phyloP scores from a whole-genome alignment of 2,113 vertebrate genomes.

The Dipodomys spectabilis region DNA sequence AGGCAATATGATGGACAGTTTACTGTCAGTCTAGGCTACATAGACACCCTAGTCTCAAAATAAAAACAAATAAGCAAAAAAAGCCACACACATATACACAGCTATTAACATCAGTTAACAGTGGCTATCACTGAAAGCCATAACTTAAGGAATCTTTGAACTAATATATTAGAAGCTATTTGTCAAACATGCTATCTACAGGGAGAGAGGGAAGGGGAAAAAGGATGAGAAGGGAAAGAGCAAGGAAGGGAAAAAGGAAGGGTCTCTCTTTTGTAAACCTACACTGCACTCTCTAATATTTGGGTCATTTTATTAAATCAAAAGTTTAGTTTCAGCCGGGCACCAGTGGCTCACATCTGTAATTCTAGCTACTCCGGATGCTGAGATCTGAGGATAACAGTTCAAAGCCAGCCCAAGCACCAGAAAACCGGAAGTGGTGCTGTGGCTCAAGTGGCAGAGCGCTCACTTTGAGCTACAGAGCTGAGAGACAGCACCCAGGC shows the following conservation, averaged over 20 bases:
- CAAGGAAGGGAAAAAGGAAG: neutral
- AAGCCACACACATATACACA: too few species aligned
- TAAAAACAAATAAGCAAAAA: neutral
- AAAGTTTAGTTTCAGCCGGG: too few species aligned
- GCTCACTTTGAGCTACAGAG: too few species aligned
- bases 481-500: too few species aligned
- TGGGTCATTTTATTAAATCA: neutral
- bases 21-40: neutral
- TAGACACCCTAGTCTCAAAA: neutral
- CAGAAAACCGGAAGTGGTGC: too few species aligned
- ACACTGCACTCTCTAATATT: neutral
- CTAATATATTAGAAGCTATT: neutral
- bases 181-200: neutral
- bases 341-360: too few species aligned
- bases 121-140: neutral
- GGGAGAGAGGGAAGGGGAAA: neutral
- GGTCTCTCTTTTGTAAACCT: neutral
- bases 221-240: neutral
- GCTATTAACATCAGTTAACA: neutral
- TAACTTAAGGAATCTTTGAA: slow-evolving; percentile 5
- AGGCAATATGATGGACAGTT: neutral
- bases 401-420: too few species aligned
- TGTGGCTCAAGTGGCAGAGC: too few species aligned
- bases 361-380: too few species aligned
- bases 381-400: too few species aligned